These are phyloP conservation scores for Acholoe squamosa DNA, from an alignment of 2,888 invertebrate species.

Conservation along the genomic window DNA sequence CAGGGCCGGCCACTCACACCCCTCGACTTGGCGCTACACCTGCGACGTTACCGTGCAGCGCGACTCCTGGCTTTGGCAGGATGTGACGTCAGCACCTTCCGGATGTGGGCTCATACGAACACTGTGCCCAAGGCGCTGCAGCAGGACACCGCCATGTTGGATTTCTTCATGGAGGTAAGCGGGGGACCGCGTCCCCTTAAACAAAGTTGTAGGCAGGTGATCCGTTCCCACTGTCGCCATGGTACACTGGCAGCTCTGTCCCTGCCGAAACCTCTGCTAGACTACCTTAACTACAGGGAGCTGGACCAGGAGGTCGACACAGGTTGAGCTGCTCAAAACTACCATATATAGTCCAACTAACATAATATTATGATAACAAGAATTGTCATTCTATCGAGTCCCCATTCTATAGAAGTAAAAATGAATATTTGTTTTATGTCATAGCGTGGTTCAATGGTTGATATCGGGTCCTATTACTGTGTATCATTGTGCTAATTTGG, in stretches of 20 bases:
- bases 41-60: neutral
- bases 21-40: conserved; percentile 28
- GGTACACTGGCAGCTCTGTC: neutral
- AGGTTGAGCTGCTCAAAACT: neutral
- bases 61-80: conserved; percentile 12
- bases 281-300: neutral
- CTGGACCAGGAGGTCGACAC: conserved; percentile 14
- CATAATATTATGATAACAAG: too few species aligned
- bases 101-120: neutral
- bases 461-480: too few species aligned
- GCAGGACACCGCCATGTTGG: neutral
- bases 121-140: conserved; percentile 42
- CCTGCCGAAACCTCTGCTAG: neutral
- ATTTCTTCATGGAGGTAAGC: conserved; percentile 3
- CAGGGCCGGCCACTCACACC: neutral
- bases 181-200: neutral
- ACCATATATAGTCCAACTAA: too few species aligned
- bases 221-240: neutral
- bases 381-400: too few species aligned
- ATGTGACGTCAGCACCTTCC: conserved; percentile 10
- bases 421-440: too few species aligned
- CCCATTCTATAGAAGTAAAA: too few species aligned
- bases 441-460: too few species aligned
- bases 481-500: too few species aligned
- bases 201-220: conserved; percentile 37